A percentile compares a stretch with the other conserved stretches of the same genome.
Evolutionary conservation across 2,888 invertebrate genomes (phyloP).

Genomic region (Metalampra italica): DNA sequence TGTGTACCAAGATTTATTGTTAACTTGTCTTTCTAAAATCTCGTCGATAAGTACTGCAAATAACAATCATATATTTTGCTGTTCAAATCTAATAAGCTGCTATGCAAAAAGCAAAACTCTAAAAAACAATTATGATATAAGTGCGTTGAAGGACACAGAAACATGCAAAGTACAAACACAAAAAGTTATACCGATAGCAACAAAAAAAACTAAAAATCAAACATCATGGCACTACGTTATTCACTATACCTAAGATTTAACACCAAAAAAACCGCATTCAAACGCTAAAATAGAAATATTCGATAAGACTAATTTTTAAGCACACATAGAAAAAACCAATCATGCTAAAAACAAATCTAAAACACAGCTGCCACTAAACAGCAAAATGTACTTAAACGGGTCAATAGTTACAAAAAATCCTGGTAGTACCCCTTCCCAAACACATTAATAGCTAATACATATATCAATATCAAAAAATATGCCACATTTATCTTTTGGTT

Average conservation of each 20-base stretch:
- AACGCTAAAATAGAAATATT: conserved; percentile 5
- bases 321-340: conserved; percentile 14
- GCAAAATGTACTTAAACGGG: conserved; percentile 45
- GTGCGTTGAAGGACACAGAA: conserved; percentile 72
- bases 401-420: conserved; percentile 55
- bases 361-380: conserved; percentile 47
- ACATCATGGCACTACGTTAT: not conserved
- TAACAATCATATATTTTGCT: conserved; percentile 41
- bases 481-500: conserved; percentile 14
- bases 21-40: conserved; percentile 28
- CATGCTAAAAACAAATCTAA: not conserved
- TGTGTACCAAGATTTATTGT: conserved; percentile 54
- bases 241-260: not conserved
- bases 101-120: conserved; percentile 42
- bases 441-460: conserved; percentile 35
- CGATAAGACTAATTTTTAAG: conserved; percentile 9
- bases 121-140: conserved; percentile 63
- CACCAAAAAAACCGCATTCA: conserved; percentile 9
- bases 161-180: conserved; percentile 47
- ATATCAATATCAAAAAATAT: conserved; percentile 35
- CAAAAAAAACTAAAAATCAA: no score
- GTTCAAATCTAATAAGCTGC: conserved; percentile 49
- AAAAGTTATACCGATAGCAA: conserved; percentile 9
- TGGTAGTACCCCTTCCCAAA: conserved; percentile 54
- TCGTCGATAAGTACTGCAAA: conserved; percentile 23